These are phyloP conservation scores for Dyspetes luteomarginatus DNA, from an alignment of 2,888 invertebrate genomes.

Conservation along the genomic window DNA sequence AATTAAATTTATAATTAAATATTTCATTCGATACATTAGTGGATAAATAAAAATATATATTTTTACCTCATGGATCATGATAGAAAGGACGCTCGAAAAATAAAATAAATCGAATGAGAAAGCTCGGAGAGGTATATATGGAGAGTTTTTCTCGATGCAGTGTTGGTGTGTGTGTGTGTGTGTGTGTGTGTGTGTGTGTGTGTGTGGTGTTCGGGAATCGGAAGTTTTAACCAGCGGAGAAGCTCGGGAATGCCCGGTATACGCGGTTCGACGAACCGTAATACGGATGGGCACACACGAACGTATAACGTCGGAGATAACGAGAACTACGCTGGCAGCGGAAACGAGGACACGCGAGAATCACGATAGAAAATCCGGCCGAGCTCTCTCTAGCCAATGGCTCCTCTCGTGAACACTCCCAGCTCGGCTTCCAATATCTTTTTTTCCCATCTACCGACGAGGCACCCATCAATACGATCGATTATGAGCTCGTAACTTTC, in stretches of 20 bases:
- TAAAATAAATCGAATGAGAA: constrained; percentile 34
- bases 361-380: constrained; percentile 61
- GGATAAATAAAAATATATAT: no score
- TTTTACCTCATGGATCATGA: no score
- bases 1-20: no score
- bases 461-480: constrained; percentile 16
- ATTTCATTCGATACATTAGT: no score
- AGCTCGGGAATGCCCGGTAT: constrained; percentile 46
- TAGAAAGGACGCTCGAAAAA: no score
- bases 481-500: no score
- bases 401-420: constrained; percentile 31
- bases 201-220: constrained; percentile 43
- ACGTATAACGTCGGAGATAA: constrained; percentile 60
- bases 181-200: constrained; percentile 2
- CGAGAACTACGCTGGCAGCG: constrained; percentile 63
- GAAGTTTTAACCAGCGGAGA: constrained; percentile 55
- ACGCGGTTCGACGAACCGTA: constrained; percentile 49
- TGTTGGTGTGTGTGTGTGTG: background rate
- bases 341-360: constrained; percentile 63
- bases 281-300: constrained; percentile 61
- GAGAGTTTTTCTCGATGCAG: background rate
- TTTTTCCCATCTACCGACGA: constrained; percentile 16
- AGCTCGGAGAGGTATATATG: background rate
- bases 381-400: constrained; percentile 32
- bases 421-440: constrained; percentile 50